phyloP scores from a whole-genome alignment of 2,888 invertebrate genomes.

The Resseliella maxima region DNA sequence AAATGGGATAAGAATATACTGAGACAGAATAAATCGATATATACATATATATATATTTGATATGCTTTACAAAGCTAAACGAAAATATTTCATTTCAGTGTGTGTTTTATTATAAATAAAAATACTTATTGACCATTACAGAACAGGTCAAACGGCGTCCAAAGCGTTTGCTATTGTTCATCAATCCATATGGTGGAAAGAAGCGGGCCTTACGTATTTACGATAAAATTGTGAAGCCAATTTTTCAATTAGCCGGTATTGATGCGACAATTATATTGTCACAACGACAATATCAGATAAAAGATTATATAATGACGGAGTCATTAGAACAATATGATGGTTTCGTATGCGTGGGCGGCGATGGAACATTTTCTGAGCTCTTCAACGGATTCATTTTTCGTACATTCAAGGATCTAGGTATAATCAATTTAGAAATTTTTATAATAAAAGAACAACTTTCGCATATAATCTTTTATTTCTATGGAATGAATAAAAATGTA shows the following conservation, averaged over 20 bases:
- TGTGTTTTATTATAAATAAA: conserved; percentile 38
- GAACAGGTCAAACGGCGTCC: conserved; percentile 71
- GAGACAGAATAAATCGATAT: too few species aligned
- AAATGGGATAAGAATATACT: too few species aligned
- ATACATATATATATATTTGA: too few species aligned
- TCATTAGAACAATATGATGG: conserved; percentile 74
- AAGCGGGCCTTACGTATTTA: conserved; percentile 78
- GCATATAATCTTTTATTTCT: too few species aligned
- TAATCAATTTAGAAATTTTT: too few species aligned
- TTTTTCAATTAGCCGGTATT: conserved; percentile 74
- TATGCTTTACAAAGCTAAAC: too few species aligned
- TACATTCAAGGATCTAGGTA: conserved; percentile 64
- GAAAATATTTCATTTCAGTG: neutral
- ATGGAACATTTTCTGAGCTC: conserved; percentile 86
- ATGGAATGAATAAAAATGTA: too few species aligned
- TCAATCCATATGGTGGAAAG: conserved; percentile 88
- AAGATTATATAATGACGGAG: conserved; percentile 73
- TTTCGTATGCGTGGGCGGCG: conserved; percentile 85
- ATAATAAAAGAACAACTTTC: too few species aligned
- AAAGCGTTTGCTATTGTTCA: conserved; percentile 78
- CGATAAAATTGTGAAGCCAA: conserved; percentile 77
- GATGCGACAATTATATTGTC: conserved; percentile 77
- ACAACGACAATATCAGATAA: conserved; percentile 81
- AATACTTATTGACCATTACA: conserved; percentile 58
- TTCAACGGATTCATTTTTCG: conserved; percentile 77